Percentiles rank a stretch among this genome's conserved stretches.
These are phyloP conservation scores for Poicephalus meyeri DNA, from an alignment of 2,113 vertebrate species.

Conservation along the genomic window DNA sequence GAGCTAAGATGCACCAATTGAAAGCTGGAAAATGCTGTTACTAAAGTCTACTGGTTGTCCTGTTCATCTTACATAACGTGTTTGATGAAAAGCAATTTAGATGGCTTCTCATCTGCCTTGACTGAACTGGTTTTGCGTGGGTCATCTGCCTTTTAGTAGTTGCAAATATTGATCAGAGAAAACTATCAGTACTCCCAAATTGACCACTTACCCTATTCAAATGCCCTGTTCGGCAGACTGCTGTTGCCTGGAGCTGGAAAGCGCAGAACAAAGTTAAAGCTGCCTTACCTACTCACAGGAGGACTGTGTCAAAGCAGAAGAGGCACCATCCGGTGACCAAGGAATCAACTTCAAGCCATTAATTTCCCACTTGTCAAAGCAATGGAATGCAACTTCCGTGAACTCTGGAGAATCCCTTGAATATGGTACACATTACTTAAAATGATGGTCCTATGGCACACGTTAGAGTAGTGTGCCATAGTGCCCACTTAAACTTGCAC, in stretches of 20 bases:
- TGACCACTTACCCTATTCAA: background rate
- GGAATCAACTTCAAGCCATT: background rate
- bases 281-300: background rate
- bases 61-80: conserved; percentile 3
- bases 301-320: background rate
- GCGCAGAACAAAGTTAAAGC: background rate
- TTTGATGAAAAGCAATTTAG: background rate
- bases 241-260: background rate
- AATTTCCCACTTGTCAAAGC: background rate
- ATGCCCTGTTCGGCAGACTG: background rate
- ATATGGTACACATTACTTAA: background rate
- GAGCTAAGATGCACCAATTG: conserved; percentile 37
- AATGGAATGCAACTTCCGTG: background rate
- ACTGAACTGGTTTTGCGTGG: background rate
- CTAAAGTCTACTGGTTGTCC: background rate
- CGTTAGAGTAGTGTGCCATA: background rate
- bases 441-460: background rate
- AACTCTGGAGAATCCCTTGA: background rate
- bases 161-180: background rate
- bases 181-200: background rate
- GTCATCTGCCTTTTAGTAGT: background rate
- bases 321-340: background rate
- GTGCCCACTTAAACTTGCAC: background rate
- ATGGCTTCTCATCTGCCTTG: background rate
- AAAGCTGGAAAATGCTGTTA: conserved; percentile 13